Conservation (phyloP, 2,113 vertebrate genomes). For the Sinocyclocheilus anophthalmus region DNA sequence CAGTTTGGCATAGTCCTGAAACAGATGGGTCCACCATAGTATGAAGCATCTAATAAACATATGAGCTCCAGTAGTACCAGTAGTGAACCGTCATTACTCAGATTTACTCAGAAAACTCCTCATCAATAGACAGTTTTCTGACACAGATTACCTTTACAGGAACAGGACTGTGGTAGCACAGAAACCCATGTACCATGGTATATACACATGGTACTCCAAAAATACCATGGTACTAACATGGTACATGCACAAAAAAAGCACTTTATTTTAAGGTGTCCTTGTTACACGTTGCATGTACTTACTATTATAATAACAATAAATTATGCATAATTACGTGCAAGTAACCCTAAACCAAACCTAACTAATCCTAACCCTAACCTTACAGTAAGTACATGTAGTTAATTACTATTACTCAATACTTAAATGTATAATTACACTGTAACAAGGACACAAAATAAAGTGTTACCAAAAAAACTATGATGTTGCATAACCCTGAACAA, state of each 20-base stretch:
- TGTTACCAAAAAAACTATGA: neutral
- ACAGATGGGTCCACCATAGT: constrained; percentile 32
- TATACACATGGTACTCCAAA: too few species aligned
- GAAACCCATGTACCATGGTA: neutral
- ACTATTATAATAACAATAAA: too few species aligned
- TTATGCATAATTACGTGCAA: too few species aligned
- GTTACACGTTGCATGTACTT: too few species aligned
- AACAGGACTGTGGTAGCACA: neutral
- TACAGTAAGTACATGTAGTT: too few species aligned
- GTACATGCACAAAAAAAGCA: neutral
- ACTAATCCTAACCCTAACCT: too few species aligned
- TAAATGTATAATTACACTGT: too few species aligned
- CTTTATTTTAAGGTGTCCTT: too few species aligned
- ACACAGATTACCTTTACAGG: neutral
- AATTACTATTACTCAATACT: too few species aligned
- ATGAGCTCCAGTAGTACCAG: constrained; percentile 8
- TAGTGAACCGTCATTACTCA: constrained; percentile 13
- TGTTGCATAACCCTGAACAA: neutral
- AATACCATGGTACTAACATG: neutral
- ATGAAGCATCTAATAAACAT: neutral
- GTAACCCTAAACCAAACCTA: too few species aligned
- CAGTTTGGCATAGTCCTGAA: constrained; percentile 25
- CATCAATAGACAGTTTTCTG: neutral
- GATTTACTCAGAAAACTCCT: neutral
- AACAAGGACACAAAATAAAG: neutral